These are phyloP conservation scores for Bergia sp. DNA, from an alignment of 92 coral and sea anemone species.

Conservation along the genomic window DNA sequence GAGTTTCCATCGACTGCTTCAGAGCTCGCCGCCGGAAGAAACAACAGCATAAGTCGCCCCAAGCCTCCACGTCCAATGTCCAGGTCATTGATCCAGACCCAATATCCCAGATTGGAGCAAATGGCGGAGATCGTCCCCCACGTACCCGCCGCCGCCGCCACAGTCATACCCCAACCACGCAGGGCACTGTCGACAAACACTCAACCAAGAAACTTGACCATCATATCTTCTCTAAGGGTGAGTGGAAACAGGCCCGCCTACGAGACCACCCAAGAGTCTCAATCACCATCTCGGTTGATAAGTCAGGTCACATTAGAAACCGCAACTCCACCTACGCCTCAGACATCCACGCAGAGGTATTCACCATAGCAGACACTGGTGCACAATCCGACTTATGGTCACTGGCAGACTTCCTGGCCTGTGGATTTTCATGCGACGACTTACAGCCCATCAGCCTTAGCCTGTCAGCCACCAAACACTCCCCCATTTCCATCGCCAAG, in stretches of 20 bases:
- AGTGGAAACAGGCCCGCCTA: no score
- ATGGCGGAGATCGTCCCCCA: neutral
- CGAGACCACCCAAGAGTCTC: neutral
- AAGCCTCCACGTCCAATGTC: neutral
- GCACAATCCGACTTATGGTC: slow-evolving; percentile 44
- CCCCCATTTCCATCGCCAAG: no score
- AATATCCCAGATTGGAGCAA: neutral
- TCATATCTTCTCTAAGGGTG: neutral
- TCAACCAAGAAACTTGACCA: neutral
- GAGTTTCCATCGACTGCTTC: slow-evolving; percentile 58
- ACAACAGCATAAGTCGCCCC: neutral
- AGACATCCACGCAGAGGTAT: slow-evolving; percentile 12
- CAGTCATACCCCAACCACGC: neutral
- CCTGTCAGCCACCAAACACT: no score
- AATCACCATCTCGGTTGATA: no score
- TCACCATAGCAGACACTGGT: slow-evolving; percentile 37
- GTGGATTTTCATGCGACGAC: no score
- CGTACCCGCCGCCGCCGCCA: neutral
- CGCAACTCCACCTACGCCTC: neutral
- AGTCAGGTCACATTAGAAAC: no score
- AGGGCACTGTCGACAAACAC: neutral
- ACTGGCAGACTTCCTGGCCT: neutral
- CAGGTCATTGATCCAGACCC: neutral
- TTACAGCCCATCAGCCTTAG: no score
- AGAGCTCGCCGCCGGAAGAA: neutral